Base-by-base conservation (phyloP, 2,113 vertebrate species). In the Nanorana parkeri region DNA sequence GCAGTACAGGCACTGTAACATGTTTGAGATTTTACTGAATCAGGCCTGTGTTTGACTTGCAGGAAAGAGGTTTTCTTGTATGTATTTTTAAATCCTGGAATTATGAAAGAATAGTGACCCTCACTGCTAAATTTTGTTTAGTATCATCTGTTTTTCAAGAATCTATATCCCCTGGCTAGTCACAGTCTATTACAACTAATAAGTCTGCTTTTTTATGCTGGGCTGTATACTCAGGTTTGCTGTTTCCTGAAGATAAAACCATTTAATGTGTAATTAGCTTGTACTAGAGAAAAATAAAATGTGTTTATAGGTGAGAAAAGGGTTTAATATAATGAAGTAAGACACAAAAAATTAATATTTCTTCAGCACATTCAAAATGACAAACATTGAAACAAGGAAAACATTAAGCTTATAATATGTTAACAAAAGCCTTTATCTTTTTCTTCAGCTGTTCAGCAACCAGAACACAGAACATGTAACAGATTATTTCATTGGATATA, bases 371-470 rank as follows among this genome's bases (percentile, higher is more conserved):
- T 8, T 7, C 56, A 60, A 20, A 21, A 60, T 20, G 19, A 60
- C n/a, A 60, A 60, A 60, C 21, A 21, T 60, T 10, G 56, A 60
- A 58, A 58, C 94, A 5, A n/a, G n/a, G n/a, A n/a, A n/a, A n/a
- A n/a, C n/a, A n/a, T n/a, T n/a, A n/a, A n/a, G n/a, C n/a, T n/a
- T n/a, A n/a, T n/a, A n/a, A n/a, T n/a, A n/a, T n/a, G n/a, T n/a
- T n/a, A n/a, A n/a, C n/a, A n/a, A n/a, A n/a, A n/a, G n/a, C n/a
- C n/a, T n/a, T n/a, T n/a, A n/a, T n/a, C n/a, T n/a, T n/a, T n/a
- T n/a, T n/a, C n/a, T n/a, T n/a, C n/a, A n/a, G n/a, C n/a, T n/a
- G n/a, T n/a, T n/a, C n/a, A n/a, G n/a, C n/a, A n/a, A n/a, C n/a
- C n/a, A n/a, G n/a, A n/a, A n/a, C n/a, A n/a, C n/a, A n/a, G n/a